Evolutionary conservation across 35 echinoderm and acorn worm genomes (phyloP).

Genomic region (Stichopus chloronotus): DNA sequence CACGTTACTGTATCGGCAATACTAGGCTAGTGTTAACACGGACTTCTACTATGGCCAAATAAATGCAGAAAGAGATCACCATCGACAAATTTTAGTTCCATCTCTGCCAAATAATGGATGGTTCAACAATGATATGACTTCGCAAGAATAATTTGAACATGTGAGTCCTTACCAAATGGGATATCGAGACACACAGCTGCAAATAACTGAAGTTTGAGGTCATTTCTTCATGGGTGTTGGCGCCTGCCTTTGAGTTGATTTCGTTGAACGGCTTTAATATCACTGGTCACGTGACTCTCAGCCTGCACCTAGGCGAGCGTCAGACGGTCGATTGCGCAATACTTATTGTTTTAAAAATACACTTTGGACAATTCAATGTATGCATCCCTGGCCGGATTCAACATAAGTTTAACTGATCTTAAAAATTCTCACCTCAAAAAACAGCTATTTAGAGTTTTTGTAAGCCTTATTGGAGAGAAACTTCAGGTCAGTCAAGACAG

Average conservation of each 20-base stretch:
- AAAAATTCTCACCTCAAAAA: too few species aligned
- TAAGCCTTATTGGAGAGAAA: too few species aligned
- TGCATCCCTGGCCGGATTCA: too few species aligned
- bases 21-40: neutral
- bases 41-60: conserved; percentile 51
- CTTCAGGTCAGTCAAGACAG: too few species aligned
- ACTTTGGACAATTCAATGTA: too few species aligned
- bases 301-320: neutral
- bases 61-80: neutral
- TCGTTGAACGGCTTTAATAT: conserved; percentile 49
- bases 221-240: neutral
- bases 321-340: neutral
- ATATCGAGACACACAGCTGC: neutral
- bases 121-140: neutral
- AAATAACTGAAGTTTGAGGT: neutral
- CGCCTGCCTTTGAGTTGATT: conserved; percentile 6
- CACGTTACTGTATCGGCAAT: neutral
- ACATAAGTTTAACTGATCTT: too few species aligned
- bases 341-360: neutral
- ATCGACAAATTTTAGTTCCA: neutral
- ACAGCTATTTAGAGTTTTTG: too few species aligned
- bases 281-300: neutral
- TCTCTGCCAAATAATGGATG: neutral
- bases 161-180: neutral
- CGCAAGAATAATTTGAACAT: neutral